Evolutionary conservation across 2,113 vertebrate species (phyloP).

Genomic region (Symphodus melops): DNA sequence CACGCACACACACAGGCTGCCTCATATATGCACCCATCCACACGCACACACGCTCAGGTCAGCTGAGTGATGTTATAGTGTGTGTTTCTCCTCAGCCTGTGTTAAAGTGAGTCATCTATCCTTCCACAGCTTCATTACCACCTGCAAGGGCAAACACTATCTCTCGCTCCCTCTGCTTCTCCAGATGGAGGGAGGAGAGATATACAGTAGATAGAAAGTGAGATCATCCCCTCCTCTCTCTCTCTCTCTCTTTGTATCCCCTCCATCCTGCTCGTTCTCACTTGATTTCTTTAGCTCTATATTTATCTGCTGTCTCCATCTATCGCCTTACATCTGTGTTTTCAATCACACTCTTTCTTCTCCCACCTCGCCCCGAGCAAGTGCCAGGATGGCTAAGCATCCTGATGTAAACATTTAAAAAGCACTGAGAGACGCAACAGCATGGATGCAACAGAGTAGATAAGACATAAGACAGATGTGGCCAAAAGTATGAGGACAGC

Average conservation of each 20-base stretch:
- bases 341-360: conserved; percentile 45
- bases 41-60: conserved; percentile 45
- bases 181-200: conserved; percentile 63
- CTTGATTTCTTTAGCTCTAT: conserved; percentile 62
- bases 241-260: conserved; percentile 35
- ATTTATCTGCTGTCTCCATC: conserved; percentile 67
- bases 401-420: conserved; percentile 44
- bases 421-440: conserved; percentile 14
- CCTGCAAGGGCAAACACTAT: conserved; percentile 81
- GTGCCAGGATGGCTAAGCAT: conserved; percentile 35
- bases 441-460: conserved; percentile 31
- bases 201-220: conserved; percentile 66
- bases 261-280: conserved; percentile 53
- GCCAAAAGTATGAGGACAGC: background rate
- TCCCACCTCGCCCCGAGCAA: conserved; percentile 43
- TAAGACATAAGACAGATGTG: background rate
- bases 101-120: conserved; percentile 82
- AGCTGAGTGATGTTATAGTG: conserved; percentile 72
- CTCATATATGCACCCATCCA: conserved; percentile 28
- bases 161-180: conserved; percentile 67
- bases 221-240: conserved; percentile 52
- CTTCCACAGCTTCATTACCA: conserved; percentile 81
- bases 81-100: conserved; percentile 71
- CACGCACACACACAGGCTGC: conserved; percentile 2
- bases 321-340: conserved; percentile 53